Evolutionary conservation across 2,113 vertebrate genomes (phyloP).

Genomic region (Epinephelus cyanopodus): DNA sequence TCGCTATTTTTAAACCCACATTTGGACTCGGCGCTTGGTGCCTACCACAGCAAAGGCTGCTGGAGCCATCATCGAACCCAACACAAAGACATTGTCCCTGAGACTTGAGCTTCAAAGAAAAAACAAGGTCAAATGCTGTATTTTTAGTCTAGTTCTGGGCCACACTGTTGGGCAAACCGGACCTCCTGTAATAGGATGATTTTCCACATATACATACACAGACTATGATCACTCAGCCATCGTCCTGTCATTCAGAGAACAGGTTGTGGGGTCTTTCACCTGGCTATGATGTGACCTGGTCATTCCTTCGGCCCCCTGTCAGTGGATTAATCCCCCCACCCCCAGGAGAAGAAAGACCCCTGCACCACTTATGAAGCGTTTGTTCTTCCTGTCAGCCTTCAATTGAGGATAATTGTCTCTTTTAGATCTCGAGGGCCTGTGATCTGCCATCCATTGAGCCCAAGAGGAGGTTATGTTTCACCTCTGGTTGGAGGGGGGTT

Average conservation of each 20-base stretch:
- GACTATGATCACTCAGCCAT: slow-evolving; percentile 72
- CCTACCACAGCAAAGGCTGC: slow-evolving; percentile 78
- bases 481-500: slow-evolving; percentile 43
- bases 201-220: slow-evolving; percentile 25
- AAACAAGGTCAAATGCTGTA: slow-evolving; percentile 75
- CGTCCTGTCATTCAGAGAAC: slow-evolving; percentile 44
- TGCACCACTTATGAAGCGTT: slow-evolving; percentile 81
- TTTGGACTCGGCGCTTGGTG: slow-evolving; percentile 55
- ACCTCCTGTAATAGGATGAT: slow-evolving; percentile 32
- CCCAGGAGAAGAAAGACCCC: slow-evolving; percentile 72
- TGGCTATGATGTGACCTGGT: slow-evolving; percentile 71
- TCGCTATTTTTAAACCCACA: slow-evolving; percentile 79
- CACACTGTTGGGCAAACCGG: slow-evolving; percentile 15
- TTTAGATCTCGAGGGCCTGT: slow-evolving; percentile 83
- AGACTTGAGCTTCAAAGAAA: slow-evolving; percentile 70
- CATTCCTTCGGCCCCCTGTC: slow-evolving; percentile 62
- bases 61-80: slow-evolving; percentile 59
- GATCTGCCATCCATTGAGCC: slow-evolving; percentile 85
- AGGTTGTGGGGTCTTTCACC: slow-evolving; percentile 50
- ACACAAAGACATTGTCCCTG: slow-evolving; percentile 72
- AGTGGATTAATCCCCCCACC: slow-evolving; percentile 60
- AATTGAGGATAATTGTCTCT: slow-evolving; percentile 88
- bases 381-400: slow-evolving; percentile 84
- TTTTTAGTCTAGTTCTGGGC: slow-evolving; percentile 61
- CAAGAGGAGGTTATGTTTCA: slow-evolving; percentile 78